A percentile compares a stretch with the other conserved stretches of the same genome.
Conservation (phyloP, 2,113 vertebrate species). For the Mormyrus lacerda region DNA sequence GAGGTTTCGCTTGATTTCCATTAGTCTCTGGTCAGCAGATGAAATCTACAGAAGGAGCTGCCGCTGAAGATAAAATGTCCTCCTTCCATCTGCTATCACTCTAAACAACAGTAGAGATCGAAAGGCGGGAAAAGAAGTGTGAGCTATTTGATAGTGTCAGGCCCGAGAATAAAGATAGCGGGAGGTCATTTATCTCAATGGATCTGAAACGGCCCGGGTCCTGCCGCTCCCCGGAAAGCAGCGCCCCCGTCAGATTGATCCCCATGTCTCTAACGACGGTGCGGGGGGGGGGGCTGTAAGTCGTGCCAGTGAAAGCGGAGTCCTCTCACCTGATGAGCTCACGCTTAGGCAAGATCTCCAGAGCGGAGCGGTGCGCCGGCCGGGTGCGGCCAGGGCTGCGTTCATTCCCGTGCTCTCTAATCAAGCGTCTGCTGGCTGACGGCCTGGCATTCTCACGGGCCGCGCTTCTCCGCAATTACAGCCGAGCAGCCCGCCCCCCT, state of each 20-base stretch:
- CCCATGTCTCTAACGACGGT: background rate
- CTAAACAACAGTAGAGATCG: constrained; percentile 8
- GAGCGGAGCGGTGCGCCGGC: background rate
- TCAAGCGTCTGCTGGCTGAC: constrained; percentile 2
- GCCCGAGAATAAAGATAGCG: constrained; percentile 53
- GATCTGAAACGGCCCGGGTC: constrained; percentile 45
- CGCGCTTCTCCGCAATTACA: background rate
- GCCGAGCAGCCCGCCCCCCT: background rate
- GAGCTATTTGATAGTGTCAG: constrained; percentile 57
- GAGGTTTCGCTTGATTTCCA: constrained; percentile 13
- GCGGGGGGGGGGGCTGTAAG: background rate
- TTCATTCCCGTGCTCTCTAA: constrained; percentile 1
- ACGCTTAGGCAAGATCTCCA: background rate
- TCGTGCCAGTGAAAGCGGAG: background rate
- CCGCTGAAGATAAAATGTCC: constrained; percentile 14
- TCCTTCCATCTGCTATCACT: background rate
- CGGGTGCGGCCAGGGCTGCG: background rate
- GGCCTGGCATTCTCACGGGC: background rate
- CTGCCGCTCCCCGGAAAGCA: background rate
- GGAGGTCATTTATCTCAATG: constrained; percentile 61
- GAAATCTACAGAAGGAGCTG: constrained; percentile 11
- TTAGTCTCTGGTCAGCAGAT: constrained; percentile 8
- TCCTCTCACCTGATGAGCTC: background rate
- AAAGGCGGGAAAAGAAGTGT: background rate
- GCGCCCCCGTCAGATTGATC: background rate